Evolutionary conservation across 1,140 invertebrate species (phyloP), one percentile per base, ranked within the genome.

Genomic region (Achatina immaculata): DNA sequence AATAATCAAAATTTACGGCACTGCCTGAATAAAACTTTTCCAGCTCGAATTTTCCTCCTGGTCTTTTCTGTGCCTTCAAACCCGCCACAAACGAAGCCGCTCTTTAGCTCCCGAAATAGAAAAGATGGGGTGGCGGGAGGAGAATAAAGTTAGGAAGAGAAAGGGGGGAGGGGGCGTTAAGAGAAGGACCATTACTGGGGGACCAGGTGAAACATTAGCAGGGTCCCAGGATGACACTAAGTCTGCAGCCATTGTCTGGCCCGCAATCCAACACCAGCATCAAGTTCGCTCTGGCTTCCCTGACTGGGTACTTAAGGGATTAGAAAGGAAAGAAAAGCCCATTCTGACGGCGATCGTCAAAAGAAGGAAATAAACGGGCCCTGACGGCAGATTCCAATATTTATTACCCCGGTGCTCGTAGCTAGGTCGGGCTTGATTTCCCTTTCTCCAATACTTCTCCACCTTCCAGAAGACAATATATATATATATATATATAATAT

Each of bases 141-240:
- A n/a, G n/a, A n/a, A n/a, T n/a, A n/a, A n/a, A n/a, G n/a, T n/a
- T n/a, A n/a, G n/a, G 11, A 51, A 51, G 48, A 51, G 24, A 24
- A 51, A 51, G 24, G 48, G 48, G 24, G 48, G 48, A 24, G 48
- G 48, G 48, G 11, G 48, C 48, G 48, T 11, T 51, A 51, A 24
- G 11, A 24, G 28, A 34, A 38, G 14, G 36, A 34, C 65, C 7
- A 66, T 36, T 34, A 38, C 65, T 14, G 2, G 28, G 65, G 65
- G 21, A 38, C 48, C 65, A 66, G 65, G 65, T 66, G 65, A 66
- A 66, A 66, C 65, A 66, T 66, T 66, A 66, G 65, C 65, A 38
- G 65, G n/a, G 65, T n/a, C 34, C 36, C 4, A 66, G 65, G 65
- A 66, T 66, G 65, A 66, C 65, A 66, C 28, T 36, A 31, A 1